Evolutionary conservation across 1,140 invertebrate species (phyloP).

Genomic region (Drusus annulatus): DNA sequence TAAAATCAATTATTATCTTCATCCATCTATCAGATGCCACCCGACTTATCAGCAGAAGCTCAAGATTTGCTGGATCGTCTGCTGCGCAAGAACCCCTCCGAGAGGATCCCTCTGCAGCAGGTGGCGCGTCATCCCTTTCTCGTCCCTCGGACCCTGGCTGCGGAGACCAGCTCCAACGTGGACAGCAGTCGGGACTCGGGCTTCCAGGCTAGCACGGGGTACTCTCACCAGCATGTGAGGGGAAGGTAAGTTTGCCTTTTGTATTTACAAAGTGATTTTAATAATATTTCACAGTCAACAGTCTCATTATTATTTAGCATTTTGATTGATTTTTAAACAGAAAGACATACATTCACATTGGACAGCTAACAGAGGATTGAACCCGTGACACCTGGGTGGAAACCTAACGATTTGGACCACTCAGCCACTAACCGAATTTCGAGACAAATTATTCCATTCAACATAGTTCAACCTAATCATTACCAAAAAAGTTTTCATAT

Average conservation of each 20-base stretch:
- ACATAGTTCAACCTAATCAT: too few relatives aligned
- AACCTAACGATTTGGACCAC: too few relatives aligned
- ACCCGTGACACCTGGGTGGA: too few relatives aligned
- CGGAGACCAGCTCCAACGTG: background rate
- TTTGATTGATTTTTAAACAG: too few relatives aligned
- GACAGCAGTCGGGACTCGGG: constrained; percentile 65
- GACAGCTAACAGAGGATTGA: too few relatives aligned
- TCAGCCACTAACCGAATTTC: too few relatives aligned
- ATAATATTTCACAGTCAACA: too few relatives aligned
- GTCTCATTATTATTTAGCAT: too few relatives aligned
- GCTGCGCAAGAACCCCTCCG: constrained; percentile 89
- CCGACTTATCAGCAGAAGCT: constrained; percentile 85
- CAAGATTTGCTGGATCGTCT: constrained; percentile 88
- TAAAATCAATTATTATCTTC: background rate
- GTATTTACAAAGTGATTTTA: too few relatives aligned
- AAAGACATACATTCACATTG: too few relatives aligned
- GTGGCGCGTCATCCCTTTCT: constrained; percentile 88
- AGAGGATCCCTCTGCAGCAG: constrained; percentile 84
- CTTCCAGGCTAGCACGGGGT: constrained; percentile 69
- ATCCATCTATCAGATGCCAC: constrained; percentile 75
- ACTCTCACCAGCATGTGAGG: constrained; percentile 68
- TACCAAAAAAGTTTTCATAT: too few relatives aligned
- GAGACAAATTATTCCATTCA: too few relatives aligned
- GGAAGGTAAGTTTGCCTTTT: constrained; percentile 28
- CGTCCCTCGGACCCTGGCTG: background rate